These are phyloP conservation scores for Peromyscus attwateri DNA, from an alignment of 2,797 vertebrate species.

Conservation along the genomic window DNA sequence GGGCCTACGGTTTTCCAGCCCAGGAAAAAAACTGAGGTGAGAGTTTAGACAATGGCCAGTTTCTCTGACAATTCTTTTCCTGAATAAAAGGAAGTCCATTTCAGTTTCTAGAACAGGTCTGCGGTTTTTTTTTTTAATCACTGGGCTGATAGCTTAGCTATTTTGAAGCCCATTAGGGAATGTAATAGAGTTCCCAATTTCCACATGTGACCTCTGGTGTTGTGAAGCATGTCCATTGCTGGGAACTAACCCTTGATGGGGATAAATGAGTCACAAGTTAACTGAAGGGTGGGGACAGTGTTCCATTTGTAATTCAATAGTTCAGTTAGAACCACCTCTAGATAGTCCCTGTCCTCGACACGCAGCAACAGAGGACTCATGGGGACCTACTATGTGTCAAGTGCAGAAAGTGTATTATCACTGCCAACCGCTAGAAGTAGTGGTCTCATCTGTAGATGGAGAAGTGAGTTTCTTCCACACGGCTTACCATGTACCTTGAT, in stretches of 20 bases:
- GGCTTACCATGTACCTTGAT: not conserved
- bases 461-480: not conserved
- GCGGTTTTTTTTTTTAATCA: not conserved
- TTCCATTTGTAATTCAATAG: not conserved
- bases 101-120: conserved; percentile 58
- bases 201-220: not conserved
- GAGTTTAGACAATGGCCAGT: not conserved
- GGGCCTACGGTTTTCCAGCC: not conserved
- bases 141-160: conserved; percentile 35
- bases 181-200: conserved; percentile 10
- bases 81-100: conserved; percentile 61
- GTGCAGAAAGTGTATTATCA: not conserved
- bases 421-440: not conserved
- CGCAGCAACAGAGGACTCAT: not conserved
- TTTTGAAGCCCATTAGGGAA: conserved; percentile 64
- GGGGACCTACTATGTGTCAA: not conserved
- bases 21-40: not conserved
- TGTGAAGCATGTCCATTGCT: not conserved
- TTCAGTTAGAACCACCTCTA: not conserved
- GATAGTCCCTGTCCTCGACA: not conserved
- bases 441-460: not conserved
- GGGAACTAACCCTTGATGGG: not conserved
- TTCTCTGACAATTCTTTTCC: not conserved
- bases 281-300: not conserved
- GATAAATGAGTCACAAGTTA: not conserved